Evolutionary conservation across 2,888 invertebrate species (phyloP).

Genomic region (Piscicola geometra): DNA sequence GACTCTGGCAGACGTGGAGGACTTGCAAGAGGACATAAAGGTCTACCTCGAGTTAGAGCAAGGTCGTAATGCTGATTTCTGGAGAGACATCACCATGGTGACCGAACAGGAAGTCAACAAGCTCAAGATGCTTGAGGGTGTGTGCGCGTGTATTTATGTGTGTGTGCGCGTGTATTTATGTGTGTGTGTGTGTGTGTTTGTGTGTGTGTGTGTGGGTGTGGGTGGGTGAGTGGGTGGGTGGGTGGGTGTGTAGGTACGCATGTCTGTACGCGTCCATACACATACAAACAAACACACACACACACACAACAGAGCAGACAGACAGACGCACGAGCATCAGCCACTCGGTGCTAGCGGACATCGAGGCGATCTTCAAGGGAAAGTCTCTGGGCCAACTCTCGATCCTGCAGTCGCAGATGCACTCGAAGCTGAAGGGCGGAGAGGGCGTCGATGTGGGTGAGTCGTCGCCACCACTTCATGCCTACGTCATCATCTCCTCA

Average conservation of each 20-base stretch:
- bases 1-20: slow-evolving; percentile 83
- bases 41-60: slow-evolving; percentile 80
- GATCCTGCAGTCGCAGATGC: slow-evolving; percentile 77
- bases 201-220: slow-evolving; percentile 16
- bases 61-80: slow-evolving; percentile 80
- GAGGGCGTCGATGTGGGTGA: slow-evolving; percentile 83
- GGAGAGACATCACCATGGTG: slow-evolving; percentile 92
- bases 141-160: slow-evolving; percentile 15
- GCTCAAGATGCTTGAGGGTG: slow-evolving; percentile 67
- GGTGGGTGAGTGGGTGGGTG: slow-evolving; percentile 1
- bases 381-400: slow-evolving; percentile 82
- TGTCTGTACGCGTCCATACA: slow-evolving; percentile 1
- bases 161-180: slow-evolving; percentile 19
- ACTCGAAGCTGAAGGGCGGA: slow-evolving; percentile 74
- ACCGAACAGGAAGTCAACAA: slow-evolving; percentile 83
- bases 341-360: slow-evolving; percentile 82
- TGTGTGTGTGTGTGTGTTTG: slow-evolving; percentile 16
- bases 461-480: not conserved
- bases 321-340: slow-evolving; percentile 69
- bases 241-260: not conserved
- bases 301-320: slow-evolving; percentile 40
- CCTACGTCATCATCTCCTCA: too few species aligned
- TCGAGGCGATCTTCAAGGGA: slow-evolving; percentile 81
- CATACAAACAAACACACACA: not conserved
- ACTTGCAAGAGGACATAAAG: slow-evolving; percentile 90